Percentiles rank a stretch among this genome's conserved stretches.
phyloP scores from a whole-genome alignment of 2,888 invertebrate species.

The Yponomeuta malinellus region DNA sequence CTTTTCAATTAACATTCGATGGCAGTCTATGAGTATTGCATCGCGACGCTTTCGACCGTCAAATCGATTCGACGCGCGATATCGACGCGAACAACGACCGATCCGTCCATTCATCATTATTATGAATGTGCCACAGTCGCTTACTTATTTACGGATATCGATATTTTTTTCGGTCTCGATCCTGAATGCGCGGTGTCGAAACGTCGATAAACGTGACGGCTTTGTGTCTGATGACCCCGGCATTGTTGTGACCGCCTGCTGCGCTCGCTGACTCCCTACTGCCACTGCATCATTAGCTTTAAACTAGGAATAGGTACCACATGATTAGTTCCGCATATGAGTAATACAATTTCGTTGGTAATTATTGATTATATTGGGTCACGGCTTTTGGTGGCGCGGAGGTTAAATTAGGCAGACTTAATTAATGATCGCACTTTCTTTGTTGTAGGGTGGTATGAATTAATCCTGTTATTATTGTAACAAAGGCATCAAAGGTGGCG shows the following conservation, averaged over 20 bases:
- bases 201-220: constrained; percentile 67
- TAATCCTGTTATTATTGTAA: constrained; percentile 8
- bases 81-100: constrained; percentile 60
- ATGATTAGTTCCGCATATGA: constrained; percentile 63
- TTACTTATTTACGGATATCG: constrained; percentile 77
- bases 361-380: constrained; percentile 70
- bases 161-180: constrained; percentile 73
- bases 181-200: constrained; percentile 65
- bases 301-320: constrained; percentile 39
- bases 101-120: constrained; percentile 73
- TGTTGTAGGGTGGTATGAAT: constrained; percentile 24
- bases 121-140: constrained; percentile 74
- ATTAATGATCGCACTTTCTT: constrained; percentile 49
- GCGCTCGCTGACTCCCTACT: constrained; percentile 34
- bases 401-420: constrained; percentile 51
- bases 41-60: constrained; percentile 48
- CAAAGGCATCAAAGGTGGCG: constrained; percentile 3
- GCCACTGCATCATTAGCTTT: not conserved
- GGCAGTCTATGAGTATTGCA: constrained; percentile 40
- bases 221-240: constrained; percentile 67
- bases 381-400: constrained; percentile 52
- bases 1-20: constrained; percentile 70
- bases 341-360: constrained; percentile 60
- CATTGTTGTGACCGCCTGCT: constrained; percentile 54
- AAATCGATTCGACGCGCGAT: constrained; percentile 66